phyloP scores from a whole-genome alignment of 2,797 vertebrate genomes.

The Melanotaenia pygmaea region DNA sequence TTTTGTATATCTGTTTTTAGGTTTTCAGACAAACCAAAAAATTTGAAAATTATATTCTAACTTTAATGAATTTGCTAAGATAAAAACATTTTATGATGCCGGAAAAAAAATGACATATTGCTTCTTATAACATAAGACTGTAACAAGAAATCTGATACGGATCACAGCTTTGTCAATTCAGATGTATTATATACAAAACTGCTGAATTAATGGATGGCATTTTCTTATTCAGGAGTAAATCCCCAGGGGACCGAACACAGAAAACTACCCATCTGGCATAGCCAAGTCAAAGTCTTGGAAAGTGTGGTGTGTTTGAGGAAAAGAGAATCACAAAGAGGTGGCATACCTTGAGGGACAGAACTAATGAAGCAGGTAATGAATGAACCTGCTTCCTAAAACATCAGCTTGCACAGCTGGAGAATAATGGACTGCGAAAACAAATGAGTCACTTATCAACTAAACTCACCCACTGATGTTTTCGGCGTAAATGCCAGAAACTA shows the following conservation, averaged over 20 bases:
- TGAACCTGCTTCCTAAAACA: conserved; percentile 70
- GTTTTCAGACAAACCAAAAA: not conserved
- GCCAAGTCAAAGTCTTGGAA: conserved; percentile 40
- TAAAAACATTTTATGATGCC: not conserved
- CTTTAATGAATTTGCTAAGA: not conserved
- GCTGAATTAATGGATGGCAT: conserved; percentile 10
- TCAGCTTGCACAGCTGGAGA: conserved; percentile 76
- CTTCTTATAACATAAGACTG: not conserved
- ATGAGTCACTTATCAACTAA: conserved; percentile 59
- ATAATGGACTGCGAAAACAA: conserved; percentile 72
- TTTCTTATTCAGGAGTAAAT: conserved; percentile 37
- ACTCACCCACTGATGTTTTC: conserved; percentile 39
- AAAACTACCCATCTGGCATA: conserved; percentile 55
- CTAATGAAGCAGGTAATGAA: conserved; percentile 80
- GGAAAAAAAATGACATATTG: not conserved
- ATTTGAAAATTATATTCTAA: not conserved
- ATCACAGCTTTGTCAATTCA: conserved; percentile 9
- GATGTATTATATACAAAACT: conserved; percentile 7
- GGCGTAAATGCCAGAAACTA: conserved; percentile 54
- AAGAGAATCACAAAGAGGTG: conserved; percentile 52
- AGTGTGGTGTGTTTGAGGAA: conserved; percentile 25
- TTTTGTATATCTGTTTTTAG: not conserved
- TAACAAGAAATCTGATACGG: not conserved
- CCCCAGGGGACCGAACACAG: conserved; percentile 32
- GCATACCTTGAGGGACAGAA: conserved; percentile 67